These are phyloP conservation scores for Drosophila eugracilis DNA, from an alignment of 1,140 invertebrate genomes.

Conservation along the genomic window DNA sequence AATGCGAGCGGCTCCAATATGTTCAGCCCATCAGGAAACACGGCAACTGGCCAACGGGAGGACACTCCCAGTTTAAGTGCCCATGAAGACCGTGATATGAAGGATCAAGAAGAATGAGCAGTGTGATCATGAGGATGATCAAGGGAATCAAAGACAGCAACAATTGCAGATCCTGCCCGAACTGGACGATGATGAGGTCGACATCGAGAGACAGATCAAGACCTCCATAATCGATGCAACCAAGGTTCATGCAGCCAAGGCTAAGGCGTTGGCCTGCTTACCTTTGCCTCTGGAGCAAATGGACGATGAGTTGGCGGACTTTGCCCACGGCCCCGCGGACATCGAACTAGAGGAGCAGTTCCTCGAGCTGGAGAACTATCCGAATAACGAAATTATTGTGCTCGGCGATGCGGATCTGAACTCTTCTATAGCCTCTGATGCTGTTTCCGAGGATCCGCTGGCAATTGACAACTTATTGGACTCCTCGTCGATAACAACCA, in stretches of 20 bases:
- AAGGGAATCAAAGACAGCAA: neutral
- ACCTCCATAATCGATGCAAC: conserved; percentile 76
- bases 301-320: conserved; percentile 33
- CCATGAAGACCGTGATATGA: conserved; percentile 8
- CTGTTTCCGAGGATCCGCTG: conserved; percentile 73
- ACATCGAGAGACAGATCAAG: conserved; percentile 78
- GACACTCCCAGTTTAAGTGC: conserved; percentile 13
- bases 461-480: conserved; percentile 66
- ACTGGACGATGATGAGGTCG: conserved; percentile 51
- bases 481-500: conserved; percentile 52
- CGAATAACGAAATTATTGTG: conserved; percentile 77
- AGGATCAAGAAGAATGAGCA: neutral
- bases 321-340: conserved; percentile 38
- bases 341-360: conserved; percentile 61
- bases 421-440: conserved; percentile 68
- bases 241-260: conserved; percentile 62
- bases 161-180: neutral
- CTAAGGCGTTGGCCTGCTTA: conserved; percentile 48
- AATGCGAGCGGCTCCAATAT: conserved; percentile 79
- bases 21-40: conserved; percentile 60
- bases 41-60: conserved; percentile 3
- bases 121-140: conserved; percentile 4
- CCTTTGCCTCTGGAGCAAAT: conserved; percentile 13
- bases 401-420: conserved; percentile 68
- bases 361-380: conserved; percentile 58